Conservation (phyloP, 2,797 vertebrate genomes). For the Graptemys geographica region DNA sequence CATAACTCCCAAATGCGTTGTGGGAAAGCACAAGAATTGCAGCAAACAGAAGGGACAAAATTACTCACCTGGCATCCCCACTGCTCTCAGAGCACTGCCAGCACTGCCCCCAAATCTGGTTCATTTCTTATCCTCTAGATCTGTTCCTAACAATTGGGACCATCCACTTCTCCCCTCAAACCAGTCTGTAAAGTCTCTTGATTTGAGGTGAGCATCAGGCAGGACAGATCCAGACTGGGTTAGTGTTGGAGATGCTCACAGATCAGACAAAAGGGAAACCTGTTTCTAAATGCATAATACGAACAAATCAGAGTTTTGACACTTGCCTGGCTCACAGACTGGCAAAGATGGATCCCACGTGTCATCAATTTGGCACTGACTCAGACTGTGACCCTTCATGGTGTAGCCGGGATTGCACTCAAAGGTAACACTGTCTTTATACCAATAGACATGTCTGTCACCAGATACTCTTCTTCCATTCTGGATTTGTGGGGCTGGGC, state of each 20-base stretch:
- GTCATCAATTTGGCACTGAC: constrained; percentile 67
- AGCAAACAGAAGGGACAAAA: neutral
- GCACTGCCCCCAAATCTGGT: neutral
- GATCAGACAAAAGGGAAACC: neutral
- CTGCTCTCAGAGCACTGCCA: neutral
- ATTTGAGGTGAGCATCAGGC: neutral
- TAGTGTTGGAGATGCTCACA: neutral
- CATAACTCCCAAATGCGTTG: neutral
- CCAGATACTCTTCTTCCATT: constrained; percentile 63
- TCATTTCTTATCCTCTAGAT: neutral
- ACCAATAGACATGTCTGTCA: constrained; percentile 26
- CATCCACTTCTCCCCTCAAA: neutral
- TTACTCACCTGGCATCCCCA: neutral
- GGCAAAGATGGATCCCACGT: constrained; percentile 74
- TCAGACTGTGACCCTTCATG: constrained; percentile 61
- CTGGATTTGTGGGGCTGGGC: constrained; percentile 45
- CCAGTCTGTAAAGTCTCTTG: neutral
- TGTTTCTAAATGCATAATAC: neutral
- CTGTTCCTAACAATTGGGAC: neutral
- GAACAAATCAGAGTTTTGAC: rapidly evolving
- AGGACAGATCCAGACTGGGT: neutral
- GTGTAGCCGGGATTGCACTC: constrained; percentile 71
- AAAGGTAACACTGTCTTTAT: constrained; percentile 55
- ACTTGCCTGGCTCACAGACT: constrained; percentile 74
- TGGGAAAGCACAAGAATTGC: neutral